phyloP scores from a whole-genome alignment of 2,797 vertebrate genomes.

The Echeneis naucrates region DNA sequence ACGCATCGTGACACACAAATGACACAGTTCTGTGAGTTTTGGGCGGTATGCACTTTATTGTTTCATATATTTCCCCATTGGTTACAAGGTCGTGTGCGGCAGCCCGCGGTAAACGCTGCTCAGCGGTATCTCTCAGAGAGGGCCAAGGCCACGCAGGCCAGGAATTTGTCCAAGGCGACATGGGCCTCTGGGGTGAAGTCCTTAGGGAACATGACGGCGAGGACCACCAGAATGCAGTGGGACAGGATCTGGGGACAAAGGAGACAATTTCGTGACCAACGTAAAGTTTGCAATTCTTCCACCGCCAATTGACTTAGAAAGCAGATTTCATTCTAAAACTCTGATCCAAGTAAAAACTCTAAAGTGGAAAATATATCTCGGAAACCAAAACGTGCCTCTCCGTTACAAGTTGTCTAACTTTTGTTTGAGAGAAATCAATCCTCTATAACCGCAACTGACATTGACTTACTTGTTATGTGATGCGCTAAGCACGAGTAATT shows the following conservation, averaged over 20 bases:
- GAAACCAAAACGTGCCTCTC: not conserved
- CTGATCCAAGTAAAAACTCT: not conserved
- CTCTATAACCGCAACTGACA: no score
- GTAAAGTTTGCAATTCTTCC: no score
- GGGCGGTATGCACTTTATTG: slow-evolving; percentile 45
- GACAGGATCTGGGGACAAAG: slow-evolving; percentile 80
- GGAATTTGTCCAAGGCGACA: slow-evolving; percentile 89
- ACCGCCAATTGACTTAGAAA: not conserved
- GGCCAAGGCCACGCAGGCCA: slow-evolving; percentile 69
- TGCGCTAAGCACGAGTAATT: not conserved
- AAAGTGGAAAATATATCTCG: not conserved
- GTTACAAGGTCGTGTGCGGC: not conserved
- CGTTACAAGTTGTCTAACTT: not conserved
- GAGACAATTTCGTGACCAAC: not conserved
- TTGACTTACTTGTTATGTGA: not conserved
- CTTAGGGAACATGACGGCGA: slow-evolving; percentile 72
- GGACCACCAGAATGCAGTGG: slow-evolving; percentile 86
- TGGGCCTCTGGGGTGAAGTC: slow-evolving; percentile 82
- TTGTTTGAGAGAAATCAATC: not conserved
- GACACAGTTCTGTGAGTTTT: not conserved
- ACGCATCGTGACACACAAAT: slow-evolving; percentile 10
- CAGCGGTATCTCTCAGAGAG: slow-evolving; percentile 90
- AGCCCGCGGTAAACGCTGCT: not conserved
- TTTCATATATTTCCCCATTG: slow-evolving; percentile 4
- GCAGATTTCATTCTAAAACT: not conserved